Base-by-base conservation (phyloP, 2,113 vertebrate genomes). In the Thymallus thymallus region DNA sequence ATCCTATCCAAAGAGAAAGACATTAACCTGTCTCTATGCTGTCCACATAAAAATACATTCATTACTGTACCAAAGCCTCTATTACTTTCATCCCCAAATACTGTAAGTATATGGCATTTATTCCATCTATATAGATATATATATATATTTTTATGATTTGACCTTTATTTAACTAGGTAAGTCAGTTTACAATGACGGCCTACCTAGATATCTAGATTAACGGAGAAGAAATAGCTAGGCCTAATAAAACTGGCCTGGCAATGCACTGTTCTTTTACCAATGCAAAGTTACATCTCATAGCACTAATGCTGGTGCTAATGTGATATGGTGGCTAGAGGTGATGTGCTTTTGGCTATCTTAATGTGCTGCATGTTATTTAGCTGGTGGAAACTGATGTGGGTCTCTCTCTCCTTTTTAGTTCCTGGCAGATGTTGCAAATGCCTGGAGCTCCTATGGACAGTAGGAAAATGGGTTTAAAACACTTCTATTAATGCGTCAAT, bases 231-330 rank as follows among this genome's bases (percentile, higher is more conserved):
- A 78, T 75, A 18, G 45, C 41, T 58, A 84, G 35, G 76, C 69
- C 81, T 87, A 89, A 90, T 87, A 75, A 80, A 51, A 18, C 16
- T 51, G 14, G 14, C 16, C 48, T 51, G 48, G 48, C 4, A 18
- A 51, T 51, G 48, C 48, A 51, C 48, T 51, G 48, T 51, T 51
- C 48, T 51, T 51, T 64, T 23, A 63, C 2, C 24, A 24, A 26
- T 5, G 26, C 79, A 68, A 74, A 75, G 35, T 79, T 67, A 62
- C 46, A 26, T 45, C 41, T 77, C 67, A 4, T 51, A 74, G 24
- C 69, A 67, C 24, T 64, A 64, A 64, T 26, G n/a, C 26, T 18
- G 24, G n/a, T 22, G 13, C 62, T 64, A 29, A 29, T 29, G 29
- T 29, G 48, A 64, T 12, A 23, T 14, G 12, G 9, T 63, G 62